phyloP scores from a whole-genome alignment of 1,140 invertebrate genomes.

The Cotesia vestalis region DNA sequence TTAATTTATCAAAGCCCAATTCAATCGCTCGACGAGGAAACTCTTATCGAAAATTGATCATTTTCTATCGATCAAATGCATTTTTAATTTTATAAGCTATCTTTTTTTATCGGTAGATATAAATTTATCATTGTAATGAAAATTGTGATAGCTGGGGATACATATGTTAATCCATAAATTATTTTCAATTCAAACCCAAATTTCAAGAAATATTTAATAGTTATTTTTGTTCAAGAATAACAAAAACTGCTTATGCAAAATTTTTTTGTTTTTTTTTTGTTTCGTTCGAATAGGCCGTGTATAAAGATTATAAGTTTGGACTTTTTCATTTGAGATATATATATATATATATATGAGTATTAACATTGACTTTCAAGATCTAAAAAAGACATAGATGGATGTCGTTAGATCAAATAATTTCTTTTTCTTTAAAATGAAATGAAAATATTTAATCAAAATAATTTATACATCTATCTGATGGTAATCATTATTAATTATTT shows the following conservation, averaged over 20 bases:
- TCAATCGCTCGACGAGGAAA: slow-evolving; percentile 19
- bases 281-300: slow-evolving; percentile 22
- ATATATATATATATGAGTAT: background rate
- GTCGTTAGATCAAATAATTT: background rate
- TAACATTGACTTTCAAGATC: slow-evolving; percentile 3
- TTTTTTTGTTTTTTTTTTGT: background rate
- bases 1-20: slow-evolving; percentile 5
- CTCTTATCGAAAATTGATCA: slow-evolving; percentile 2
- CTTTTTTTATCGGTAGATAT: background rate
- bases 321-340: slow-evolving; percentile 12
- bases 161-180: background rate
- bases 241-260: background rate
- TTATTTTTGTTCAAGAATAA: background rate
- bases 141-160: background rate
- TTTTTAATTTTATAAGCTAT: background rate
- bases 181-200: background rate
- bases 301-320: slow-evolving; percentile 18
- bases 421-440: background rate
- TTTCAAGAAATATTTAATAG: background rate
- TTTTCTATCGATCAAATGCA: background rate
- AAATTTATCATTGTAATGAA: background rate
- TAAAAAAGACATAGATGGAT: background rate
- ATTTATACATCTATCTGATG: background rate
- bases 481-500: background rate
- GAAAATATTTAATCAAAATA: background rate